Percentiles rank a stretch among this genome's conserved stretches.
Conservation (phyloP, 2,113 vertebrate genomes). For the Oceanodroma tethys region DNA sequence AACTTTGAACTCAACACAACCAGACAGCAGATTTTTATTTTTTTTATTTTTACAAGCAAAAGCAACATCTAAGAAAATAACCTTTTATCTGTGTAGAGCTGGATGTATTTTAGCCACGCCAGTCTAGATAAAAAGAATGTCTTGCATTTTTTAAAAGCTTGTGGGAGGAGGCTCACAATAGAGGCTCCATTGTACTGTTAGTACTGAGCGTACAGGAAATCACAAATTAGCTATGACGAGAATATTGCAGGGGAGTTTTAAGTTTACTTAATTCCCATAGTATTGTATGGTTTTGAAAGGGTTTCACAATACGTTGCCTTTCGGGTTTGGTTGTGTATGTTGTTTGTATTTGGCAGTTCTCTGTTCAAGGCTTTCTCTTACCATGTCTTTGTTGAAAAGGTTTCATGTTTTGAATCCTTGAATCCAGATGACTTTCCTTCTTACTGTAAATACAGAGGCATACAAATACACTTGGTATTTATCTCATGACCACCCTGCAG, state of each 20-base stretch:
- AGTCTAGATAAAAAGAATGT: conserved; percentile 58
- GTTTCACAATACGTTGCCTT: background rate
- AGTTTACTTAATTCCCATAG: conserved; percentile 52
- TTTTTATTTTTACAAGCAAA: background rate
- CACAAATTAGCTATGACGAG: conserved; percentile 54
- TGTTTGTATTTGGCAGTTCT: background rate
- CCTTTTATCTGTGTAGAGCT: conserved; percentile 19
- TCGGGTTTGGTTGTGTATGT: background rate
- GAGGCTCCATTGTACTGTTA: conserved; percentile 52
- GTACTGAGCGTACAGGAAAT: conserved; percentile 62
- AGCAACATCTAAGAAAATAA: background rate
- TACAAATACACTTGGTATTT: background rate
- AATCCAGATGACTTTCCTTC: conserved; percentile 7
- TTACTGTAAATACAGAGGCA: background rate
- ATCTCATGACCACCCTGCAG: conserved; percentile 1
- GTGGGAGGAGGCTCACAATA: conserved; percentile 62
- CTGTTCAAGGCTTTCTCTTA: background rate
- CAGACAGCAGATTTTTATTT: background rate
- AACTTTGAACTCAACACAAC: background rate
- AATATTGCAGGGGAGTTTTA: conserved; percentile 24
- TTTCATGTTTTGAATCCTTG: background rate
- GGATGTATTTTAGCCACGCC: conserved; percentile 34
- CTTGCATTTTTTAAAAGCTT: conserved; percentile 49
- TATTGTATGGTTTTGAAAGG: conserved; percentile 15
- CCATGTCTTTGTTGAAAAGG: background rate